Base-by-base conservation (phyloP, 2,113 vertebrate genomes). In the Poecile atricapillus region DNA sequence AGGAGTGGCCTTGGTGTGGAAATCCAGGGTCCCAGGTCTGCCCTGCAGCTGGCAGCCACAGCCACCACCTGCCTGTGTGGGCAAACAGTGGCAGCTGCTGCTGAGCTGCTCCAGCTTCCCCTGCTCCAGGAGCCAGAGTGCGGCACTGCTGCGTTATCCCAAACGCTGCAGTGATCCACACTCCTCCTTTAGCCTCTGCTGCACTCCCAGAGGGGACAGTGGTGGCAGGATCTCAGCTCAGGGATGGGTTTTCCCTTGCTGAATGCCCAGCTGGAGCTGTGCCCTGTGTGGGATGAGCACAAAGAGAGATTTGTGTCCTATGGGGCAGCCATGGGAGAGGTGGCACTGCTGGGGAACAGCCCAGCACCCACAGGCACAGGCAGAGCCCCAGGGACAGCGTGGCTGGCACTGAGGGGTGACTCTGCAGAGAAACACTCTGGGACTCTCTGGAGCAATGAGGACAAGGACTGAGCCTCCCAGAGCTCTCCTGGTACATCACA, bases 131-230 rank as follows among this genome's bases (percentile, higher is more conserved):
- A 76, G 46, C 47, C 74, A 12, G 2, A 0, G 65, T 5, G 79
- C 67, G 68, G 70, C 3, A 0, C 52, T 76, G 71, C 68, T 37
- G 62, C 13, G 31, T 39, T 53, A 19, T n/a, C 49, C 63, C 59
- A 11, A 55, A 33, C 0, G 0, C 73, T 79, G 15, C 0, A 80
- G 67, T 1, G 41, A 65, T 4, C 56, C 59, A 25, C 1, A 0
- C 15, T 78, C 27, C 50, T 89, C 41, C 53, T 31, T 44, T 6
- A 55, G 46, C 24, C 58, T 63, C 69, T 22, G 2, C 1, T 15
- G 5, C 31, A 2, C 5, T 41, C 39, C 41, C 4, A 1, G 52
- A 28, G 46, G 4, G 39, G 83, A 10, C 27, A 31, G 43, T 2
- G 15, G 71, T 0, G 2, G 25, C 50, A 49, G 47, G 27, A 63